Base-by-base conservation (phyloP, 1,140 invertebrate species). In the Drosophila pseudoobscura region DNA sequence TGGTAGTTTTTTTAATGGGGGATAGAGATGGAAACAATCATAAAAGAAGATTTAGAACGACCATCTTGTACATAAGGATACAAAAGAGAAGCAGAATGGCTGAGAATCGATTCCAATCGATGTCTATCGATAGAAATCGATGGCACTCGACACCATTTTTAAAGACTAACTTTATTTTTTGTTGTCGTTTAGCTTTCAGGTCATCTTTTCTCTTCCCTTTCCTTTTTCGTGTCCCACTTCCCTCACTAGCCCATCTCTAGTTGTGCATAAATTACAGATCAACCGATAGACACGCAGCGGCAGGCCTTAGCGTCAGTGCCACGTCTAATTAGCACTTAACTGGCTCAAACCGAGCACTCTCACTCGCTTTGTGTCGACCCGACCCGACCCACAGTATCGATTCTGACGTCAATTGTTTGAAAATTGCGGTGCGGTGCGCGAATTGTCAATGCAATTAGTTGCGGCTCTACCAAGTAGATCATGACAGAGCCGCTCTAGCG, bases 261-360 rank as follows among this genome's bases (percentile, higher is more conserved):
- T 29, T 53, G 45, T 44, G 41, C 7, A 51, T 65, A 66, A 66
- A 55, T 13, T 55, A 55, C 41, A 73, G 80, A 85, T 85, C 77
- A 43, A 62, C 47, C 20, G 80, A 85, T 85, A 87, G 84, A 77
- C 80, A 85, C 82, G 80, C 73, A 77, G 69, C 15, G 62, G 45
- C 44, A 29, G 35, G 62, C 31, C 62, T 31, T 22, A 11, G 22
- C 31, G 41, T 49, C 62, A 29, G 52, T 79, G 80, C 82, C 80
- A 76, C 50, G 83, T 57, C 82, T 85, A 84, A 84, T 84, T 84
- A 84, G 82, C 62, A 84, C 71, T 69, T 44, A 47, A 68, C 64
- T 66, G 26, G 41, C 62, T 53, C 24, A 46, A 75, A 75, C 63
- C 68, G 22, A 52, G 71, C 29, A 39, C 35, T 59, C 31, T 35